A percentile compares a stretch with the other conserved stretches of the same genome.
These are phyloP conservation scores for Bhutanitis thaidina DNA, from an alignment of 2,888 invertebrate species.

Conservation along the genomic window DNA sequence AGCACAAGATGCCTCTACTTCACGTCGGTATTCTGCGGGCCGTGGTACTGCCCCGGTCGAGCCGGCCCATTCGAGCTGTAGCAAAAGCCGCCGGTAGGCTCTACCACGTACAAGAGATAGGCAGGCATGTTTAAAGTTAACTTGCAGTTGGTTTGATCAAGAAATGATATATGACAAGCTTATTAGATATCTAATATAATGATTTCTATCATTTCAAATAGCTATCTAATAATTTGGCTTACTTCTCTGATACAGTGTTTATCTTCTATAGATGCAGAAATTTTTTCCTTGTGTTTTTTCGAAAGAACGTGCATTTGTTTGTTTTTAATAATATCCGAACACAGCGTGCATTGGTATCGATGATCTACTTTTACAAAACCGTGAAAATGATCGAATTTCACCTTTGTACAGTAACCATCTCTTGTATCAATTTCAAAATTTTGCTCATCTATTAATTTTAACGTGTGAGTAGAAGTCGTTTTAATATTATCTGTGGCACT, in stretches of 20 bases:
- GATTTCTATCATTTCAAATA: no score
- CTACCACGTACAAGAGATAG: no score
- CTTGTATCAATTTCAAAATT: background rate
- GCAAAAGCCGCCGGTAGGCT: no score
- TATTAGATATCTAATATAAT: no score
- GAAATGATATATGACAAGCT: no score
- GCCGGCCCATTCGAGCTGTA: no score
- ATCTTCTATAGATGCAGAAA: background rate
- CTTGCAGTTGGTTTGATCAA: no score
- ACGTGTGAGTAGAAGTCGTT: background rate
- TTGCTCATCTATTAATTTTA: background rate
- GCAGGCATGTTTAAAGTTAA: no score
- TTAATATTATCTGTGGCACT: background rate
- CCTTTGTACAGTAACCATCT: background rate
- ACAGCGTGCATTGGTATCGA: conserved; percentile 1
- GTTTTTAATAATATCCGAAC: background rate
- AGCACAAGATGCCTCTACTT: no score
- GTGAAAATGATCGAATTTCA: background rate
- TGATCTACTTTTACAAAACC: background rate
- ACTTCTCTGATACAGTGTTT: conserved; percentile 7
- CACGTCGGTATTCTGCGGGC: no score
- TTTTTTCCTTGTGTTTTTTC: background rate
- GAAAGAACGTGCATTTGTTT: background rate
- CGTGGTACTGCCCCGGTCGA: no score
- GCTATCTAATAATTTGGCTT: background rate